Evolutionary conservation across 2,888 invertebrate species (phyloP), one percentile per base, ranked within the genome.

Genomic region (Druceiella hillmani): DNA sequence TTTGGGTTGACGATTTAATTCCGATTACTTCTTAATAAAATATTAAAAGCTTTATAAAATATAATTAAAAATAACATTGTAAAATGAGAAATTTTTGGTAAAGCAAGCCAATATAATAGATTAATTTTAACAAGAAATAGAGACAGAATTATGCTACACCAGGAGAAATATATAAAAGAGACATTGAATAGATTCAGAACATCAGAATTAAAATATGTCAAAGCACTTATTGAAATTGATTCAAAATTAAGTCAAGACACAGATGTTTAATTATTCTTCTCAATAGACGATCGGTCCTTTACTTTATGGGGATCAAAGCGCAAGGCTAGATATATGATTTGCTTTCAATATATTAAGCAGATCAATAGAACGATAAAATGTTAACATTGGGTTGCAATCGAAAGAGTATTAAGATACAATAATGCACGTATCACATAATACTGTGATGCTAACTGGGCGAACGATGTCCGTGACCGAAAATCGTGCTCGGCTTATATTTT

Each of bases 1-100:
- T 44, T 3, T 44, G 42, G 42, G 46, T 46, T 11, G 44, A 46
- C 41, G 44, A 43, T 28, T 16, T 46, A 27, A 27, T 27, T 7
- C 11, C 11, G 10, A 5, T 27, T 12, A 27, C 27, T 27, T 5
- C 27, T 27, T n/a, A 27, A 27, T n/a, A 27, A 27, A 5, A 27
- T 10, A 27, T 12, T 4, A 27, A 30, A 27, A 27, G 11, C 15
- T 5, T 30, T 27, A 10, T 27, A n/a, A 27, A 27, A 10, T n/a
- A 27, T n/a, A 10, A 5, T 10, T n/a, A 10, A 10, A 27, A 27
- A n/a, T 4, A 27, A 27, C 27, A 27, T 27, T 27, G 9, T 27
- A 12, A 27, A 9, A 27, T 27, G 27, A 27, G 11, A 27, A 12
- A 27, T 27, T n/a, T 5, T 27, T 27, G 27, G 27, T n/a, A 3